These are phyloP conservation scores for Epizoanthus rinbou DNA, from an alignment of 92 coral and sea anemone genomes.

Conservation along the genomic window DNA sequence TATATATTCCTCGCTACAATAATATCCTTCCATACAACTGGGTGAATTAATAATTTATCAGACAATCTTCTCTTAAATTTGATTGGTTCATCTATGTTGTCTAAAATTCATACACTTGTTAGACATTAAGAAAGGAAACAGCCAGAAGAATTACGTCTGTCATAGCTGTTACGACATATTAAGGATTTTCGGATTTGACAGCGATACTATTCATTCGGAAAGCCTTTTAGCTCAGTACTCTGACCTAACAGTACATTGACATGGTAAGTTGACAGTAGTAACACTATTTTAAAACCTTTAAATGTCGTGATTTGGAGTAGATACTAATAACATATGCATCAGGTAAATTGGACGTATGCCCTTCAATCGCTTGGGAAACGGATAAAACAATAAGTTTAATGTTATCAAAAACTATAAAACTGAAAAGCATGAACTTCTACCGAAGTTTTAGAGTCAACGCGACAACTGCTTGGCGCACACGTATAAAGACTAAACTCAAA, in stretches of 20 bases:
- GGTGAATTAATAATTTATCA: neutral
- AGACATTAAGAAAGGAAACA: neutral
- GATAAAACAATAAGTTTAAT: too few species aligned
- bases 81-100: neutral
- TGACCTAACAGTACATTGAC: too few species aligned
- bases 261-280: neutral
- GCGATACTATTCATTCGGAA: neutral
- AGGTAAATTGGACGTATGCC: neutral
- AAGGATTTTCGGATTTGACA: neutral
- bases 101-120: neutral
- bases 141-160: too few species aligned
- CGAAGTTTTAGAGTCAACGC: too few species aligned
- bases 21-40: neutral
- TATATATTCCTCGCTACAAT: neutral
- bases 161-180: too few species aligned
- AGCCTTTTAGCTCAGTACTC: too few species aligned
- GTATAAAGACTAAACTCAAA: too few species aligned
- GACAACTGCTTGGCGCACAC: too few species aligned
- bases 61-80: neutral
- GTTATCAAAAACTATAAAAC: too few species aligned
- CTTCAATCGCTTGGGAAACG: too few species aligned
- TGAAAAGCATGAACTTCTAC: too few species aligned
- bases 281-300: neutral
- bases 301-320: neutral
- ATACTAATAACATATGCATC: neutral